A percentile compares a stretch with the other conserved stretches of the same genome.
Conservation (phyloP, 2,888 invertebrate genomes). For the Allophyes oxyacanthae region DNA sequence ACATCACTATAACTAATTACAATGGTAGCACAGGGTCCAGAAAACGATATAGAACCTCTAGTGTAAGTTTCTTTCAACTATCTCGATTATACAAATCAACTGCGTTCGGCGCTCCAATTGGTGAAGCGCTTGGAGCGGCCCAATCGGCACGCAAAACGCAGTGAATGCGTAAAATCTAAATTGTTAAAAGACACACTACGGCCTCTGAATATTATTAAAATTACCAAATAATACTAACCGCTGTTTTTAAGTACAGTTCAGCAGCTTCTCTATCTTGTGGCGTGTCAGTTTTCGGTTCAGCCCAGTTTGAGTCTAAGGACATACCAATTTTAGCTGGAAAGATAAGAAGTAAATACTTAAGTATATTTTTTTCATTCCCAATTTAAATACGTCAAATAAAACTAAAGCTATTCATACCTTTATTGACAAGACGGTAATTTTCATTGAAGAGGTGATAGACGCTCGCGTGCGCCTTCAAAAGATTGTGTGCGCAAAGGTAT, state of each 20-base stretch:
- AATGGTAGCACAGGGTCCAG: background rate
- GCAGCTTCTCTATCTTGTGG: constrained; percentile 89
- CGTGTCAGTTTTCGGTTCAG: constrained; percentile 88
- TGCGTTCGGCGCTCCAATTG: too few species aligned
- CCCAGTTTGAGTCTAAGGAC: constrained; percentile 90
- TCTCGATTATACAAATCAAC: too few species aligned
- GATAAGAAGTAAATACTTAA: background rate
- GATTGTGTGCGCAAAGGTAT: constrained; percentile 92
- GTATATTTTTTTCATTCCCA: background rate
- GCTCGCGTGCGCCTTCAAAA: constrained; percentile 92
- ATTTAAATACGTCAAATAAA: background rate
- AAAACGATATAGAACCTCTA: too few species aligned
- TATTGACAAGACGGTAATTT: constrained; percentile 87
- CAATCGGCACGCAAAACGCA: too few species aligned
- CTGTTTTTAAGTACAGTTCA: constrained; percentile 90
- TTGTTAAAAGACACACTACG: too few species aligned
- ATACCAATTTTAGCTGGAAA: constrained; percentile 90
- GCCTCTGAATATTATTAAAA: too few species aligned
- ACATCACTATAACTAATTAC: background rate
- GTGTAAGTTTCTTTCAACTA: too few species aligned
- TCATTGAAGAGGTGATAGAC: constrained; percentile 91
- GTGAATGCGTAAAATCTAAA: too few species aligned
- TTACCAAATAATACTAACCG: constrained; percentile 84
- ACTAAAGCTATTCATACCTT: constrained; percentile 74
- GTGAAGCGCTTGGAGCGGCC: too few species aligned